Conservation (phyloP, 2,888 invertebrate genomes). For the Idaea straminata region DNA sequence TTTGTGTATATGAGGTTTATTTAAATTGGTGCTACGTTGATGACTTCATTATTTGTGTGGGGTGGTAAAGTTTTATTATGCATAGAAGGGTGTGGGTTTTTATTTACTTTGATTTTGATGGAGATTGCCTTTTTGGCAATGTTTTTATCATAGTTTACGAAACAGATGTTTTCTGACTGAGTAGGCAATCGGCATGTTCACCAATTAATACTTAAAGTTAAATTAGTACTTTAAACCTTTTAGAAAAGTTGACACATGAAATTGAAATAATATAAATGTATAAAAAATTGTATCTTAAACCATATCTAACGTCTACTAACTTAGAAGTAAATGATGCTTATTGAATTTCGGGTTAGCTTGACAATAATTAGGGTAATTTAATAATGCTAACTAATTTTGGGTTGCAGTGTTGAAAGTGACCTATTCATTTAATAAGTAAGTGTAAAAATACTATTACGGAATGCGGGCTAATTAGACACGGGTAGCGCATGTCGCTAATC, state of each 20-base stretch:
- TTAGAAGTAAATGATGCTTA: constrained; percentile 44
- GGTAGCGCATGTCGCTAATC: constrained; percentile 76
- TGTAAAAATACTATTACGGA: constrained; percentile 68
- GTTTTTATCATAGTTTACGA: background rate
- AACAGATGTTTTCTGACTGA: too few relatives aligned
- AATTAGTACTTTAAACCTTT: background rate
- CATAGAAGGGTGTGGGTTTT: background rate
- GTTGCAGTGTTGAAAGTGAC: constrained; percentile 77
- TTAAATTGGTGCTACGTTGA: background rate
- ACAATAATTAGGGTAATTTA: constrained; percentile 49
- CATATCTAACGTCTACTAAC: constrained; percentile 43
- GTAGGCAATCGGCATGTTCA: too few relatives aligned
- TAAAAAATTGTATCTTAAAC: background rate
- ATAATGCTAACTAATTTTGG: constrained; percentile 76
- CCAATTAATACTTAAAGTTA: too few relatives aligned
- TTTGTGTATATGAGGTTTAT: background rate
- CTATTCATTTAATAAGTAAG: constrained; percentile 67
- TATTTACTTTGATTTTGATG: background rate
- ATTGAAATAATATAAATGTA: background rate
- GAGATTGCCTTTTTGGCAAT: background rate
- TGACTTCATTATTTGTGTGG: background rate
- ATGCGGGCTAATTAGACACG: constrained; percentile 72
- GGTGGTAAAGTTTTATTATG: background rate
- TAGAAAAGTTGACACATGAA: background rate
- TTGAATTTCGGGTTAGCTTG: constrained; percentile 46